phyloP scores from a whole-genome alignment of 92 coral and sea anemone species.

The Parazoanthus swiftii region DNA sequence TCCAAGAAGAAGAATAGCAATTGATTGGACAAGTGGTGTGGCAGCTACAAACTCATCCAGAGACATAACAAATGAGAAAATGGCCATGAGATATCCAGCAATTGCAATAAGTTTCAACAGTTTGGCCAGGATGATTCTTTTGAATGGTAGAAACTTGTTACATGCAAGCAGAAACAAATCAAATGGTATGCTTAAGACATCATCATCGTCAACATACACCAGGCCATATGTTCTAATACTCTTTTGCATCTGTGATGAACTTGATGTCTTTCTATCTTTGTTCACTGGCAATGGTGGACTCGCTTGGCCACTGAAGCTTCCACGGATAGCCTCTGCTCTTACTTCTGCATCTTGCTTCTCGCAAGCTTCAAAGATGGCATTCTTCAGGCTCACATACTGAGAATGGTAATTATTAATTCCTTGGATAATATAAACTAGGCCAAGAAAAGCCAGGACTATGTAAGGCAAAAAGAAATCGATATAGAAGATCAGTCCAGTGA shows the following conservation, averaged over 20 bases:
- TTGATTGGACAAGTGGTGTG: constrained; percentile 67
- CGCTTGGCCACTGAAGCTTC: constrained; percentile 60
- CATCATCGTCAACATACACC: constrained; percentile 65
- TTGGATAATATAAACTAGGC: constrained; percentile 56
- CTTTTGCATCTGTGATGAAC: constrained; percentile 54
- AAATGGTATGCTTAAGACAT: constrained; percentile 71
- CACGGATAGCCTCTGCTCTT: constrained; percentile 73
- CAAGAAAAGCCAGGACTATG: constrained; percentile 61
- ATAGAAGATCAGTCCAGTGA: constrained; percentile 81
- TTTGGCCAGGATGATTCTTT: constrained; percentile 76
- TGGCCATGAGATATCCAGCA: constrained; percentile 63
- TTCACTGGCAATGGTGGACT: constrained; percentile 31
- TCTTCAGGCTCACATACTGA: constrained; percentile 69
- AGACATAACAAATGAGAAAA: constrained; percentile 88
- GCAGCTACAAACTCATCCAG: constrained; percentile 69
- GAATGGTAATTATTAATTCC: constrained; percentile 66
- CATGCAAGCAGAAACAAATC: constrained; percentile 69
- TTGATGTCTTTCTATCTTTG: constrained; percentile 48
- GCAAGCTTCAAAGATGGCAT: constrained; percentile 86
- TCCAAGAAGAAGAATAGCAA: constrained; percentile 73
- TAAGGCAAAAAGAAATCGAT: constrained; percentile 80
- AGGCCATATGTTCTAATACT: constrained; percentile 50
- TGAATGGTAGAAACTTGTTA: constrained; percentile 68
- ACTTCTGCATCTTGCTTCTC: constrained; percentile 74
- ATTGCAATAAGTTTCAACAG: constrained; percentile 64